Evolutionary conservation across 1,140 invertebrate genomes (phyloP), one percentile per base, ranked within the genome.

Genomic region (Drosophila neocordata): DNA sequence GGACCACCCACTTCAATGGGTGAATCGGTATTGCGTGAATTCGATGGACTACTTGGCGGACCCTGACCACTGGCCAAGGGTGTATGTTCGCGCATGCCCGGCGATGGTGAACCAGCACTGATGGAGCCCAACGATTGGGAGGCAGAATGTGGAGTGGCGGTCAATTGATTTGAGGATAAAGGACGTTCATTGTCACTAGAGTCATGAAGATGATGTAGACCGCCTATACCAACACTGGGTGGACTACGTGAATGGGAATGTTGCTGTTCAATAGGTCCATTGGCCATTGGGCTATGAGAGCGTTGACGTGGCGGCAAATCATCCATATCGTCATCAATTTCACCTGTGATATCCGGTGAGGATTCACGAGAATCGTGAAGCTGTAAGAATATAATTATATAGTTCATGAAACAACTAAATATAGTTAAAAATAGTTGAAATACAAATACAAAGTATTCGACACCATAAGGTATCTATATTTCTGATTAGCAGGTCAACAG

Each of bases 1-100:
- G 91, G 91, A 4, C 90, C 91, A n/a, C 91, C 91, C 60, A 92
- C 91, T 74, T 92, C 91, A n/a, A 92, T 92, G 61, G 91, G 91
- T 22, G 91, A 92, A 59, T 92, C 91, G n/a, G 91, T 89, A 60
- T 91, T 89, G 5, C 90, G 85, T 1, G 91, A 91, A 18, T 89
- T 88, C 3, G 90, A 90, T 34, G 83, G 76, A 12, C 83, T 88
- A 75, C 77, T 73, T 63, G 81, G 56, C 61, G 81, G 56, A 1
- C 60, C 77, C 65, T 78, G 24, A n/a, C 73, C 57, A 22, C 73
- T 63, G 22, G 76, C 79, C 2, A 88, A 34, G 1, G 83, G 76
- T 52, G 83, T 88, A 8, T 83, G 84, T 44, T 87, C 82, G n/a
- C 81, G 78, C 55, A 87, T 71, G 15, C 90, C 89, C 20, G 91